Percentiles rank a stretch among this genome's conserved stretches.
Evolutionary conservation across 2,113 vertebrate species (phyloP).

Genomic region (Phocoena sinus): DNA sequence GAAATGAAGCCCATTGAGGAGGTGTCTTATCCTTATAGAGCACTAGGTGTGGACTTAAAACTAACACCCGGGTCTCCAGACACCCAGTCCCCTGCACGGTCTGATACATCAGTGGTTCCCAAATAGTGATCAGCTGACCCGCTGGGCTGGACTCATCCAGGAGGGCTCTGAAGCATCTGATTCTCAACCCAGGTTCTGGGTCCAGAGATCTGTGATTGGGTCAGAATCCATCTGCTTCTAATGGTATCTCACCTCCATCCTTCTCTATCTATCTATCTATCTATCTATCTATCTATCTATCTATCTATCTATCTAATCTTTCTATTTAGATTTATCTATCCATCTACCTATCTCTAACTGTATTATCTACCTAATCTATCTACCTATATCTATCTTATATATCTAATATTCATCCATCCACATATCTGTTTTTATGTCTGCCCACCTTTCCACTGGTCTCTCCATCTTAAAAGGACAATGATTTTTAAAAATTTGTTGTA

Average conservation of each 20-base stretch:
- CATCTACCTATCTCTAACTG: too few species aligned
- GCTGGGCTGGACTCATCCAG: rapidly evolving
- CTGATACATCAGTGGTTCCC: rapidly evolving
- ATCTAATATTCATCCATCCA: rapidly evolving
- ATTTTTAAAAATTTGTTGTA: neutral
- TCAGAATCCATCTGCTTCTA: too few species aligned
- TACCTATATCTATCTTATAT: neutral
- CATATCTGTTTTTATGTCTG: rapidly evolving
- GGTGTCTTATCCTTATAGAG: rapidly evolving
- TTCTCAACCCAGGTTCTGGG: too few species aligned
- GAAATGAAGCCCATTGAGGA: rapidly evolving
- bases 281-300: neutral
- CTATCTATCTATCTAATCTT: neutral
- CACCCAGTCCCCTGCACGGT: rapidly evolving
- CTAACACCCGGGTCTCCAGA: rapidly evolving
- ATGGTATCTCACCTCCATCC: rapidly evolving
- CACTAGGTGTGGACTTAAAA: rapidly evolving
- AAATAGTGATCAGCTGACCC: rapidly evolving
- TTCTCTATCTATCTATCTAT: too few species aligned
- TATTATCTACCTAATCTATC: neutral
- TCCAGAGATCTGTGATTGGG: rapidly evolving
- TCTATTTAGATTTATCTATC: too few species aligned
- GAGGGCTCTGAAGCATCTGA: rapidly evolving
- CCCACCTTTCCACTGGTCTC: neutral
- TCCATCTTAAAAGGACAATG: neutral